A percentile compares a stretch with the other conserved stretches of the same genome.
Conservation (phyloP, 1,140 invertebrate genomes). For the Drosophila sp. region DNA sequence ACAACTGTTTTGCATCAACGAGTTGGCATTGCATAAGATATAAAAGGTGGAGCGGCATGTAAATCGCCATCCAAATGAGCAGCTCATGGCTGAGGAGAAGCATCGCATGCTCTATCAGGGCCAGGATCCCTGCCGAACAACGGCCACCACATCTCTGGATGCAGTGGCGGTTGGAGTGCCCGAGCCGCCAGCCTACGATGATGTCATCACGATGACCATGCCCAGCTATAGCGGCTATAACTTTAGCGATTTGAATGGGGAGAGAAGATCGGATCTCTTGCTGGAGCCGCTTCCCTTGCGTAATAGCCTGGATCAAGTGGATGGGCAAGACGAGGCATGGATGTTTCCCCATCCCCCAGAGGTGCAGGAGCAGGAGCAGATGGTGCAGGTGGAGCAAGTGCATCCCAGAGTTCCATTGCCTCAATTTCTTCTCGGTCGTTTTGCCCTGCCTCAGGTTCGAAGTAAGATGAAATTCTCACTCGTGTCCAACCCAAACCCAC, state of each 20-base stretch:
- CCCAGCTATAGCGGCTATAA: neutral
- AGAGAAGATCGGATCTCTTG: neutral
- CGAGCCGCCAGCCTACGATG: slow-evolving; percentile 50
- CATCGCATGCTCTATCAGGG: slow-evolving; percentile 63
- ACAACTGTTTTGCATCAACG: slow-evolving; percentile 49
- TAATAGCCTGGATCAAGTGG: neutral
- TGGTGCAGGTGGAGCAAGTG: neutral
- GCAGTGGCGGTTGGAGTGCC: neutral
- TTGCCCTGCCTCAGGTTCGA: slow-evolving; percentile 14
- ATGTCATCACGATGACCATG: slow-evolving; percentile 29
- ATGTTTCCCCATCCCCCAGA: no score
- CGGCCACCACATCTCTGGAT: no score
- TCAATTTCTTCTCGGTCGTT: neutral
- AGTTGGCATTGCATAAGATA: neutral
- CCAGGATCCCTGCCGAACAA: slow-evolving; percentile 36
- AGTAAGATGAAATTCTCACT: slow-evolving; percentile 24
- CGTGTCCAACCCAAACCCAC: no score
- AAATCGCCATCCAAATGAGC: slow-evolving; percentile 23
- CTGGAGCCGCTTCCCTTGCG: slow-evolving; percentile 18
- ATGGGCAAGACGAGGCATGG: slow-evolving; percentile 1
- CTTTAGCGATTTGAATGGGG: neutral
- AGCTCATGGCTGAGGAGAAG: slow-evolving; percentile 52
- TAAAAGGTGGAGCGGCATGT: slow-evolving; percentile 26
- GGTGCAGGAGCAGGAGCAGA: neutral
- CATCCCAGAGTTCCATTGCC: neutral